These are phyloP conservation scores for Condylostylus longicornis DNA, from an alignment of 1,140 invertebrate genomes.

Conservation along the genomic window DNA sequence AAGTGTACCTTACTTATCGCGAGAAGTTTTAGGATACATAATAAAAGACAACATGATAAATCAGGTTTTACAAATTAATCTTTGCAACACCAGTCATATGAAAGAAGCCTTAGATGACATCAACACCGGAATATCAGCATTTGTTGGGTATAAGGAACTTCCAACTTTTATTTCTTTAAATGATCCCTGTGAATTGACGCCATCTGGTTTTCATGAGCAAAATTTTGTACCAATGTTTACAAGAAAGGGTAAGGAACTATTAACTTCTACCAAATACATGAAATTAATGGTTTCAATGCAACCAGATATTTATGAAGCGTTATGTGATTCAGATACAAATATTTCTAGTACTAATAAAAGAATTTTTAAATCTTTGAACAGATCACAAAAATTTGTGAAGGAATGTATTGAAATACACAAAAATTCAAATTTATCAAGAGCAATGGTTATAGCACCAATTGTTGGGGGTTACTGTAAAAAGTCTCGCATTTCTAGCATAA, in stretches of 20 bases:
- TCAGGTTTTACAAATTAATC: slow-evolving; percentile 40
- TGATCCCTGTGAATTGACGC: slow-evolving; percentile 45
- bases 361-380: slow-evolving; percentile 46
- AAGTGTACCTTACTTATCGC: slow-evolving; percentile 46
- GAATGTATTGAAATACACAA: slow-evolving; percentile 42
- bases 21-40: slow-evolving; percentile 45
- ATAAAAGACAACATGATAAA: slow-evolving; percentile 31
- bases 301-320: slow-evolving; percentile 61
- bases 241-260: slow-evolving; percentile 48
- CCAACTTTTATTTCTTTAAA: slow-evolving; percentile 45
- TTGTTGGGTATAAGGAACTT: slow-evolving; percentile 44
- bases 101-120: slow-evolving; percentile 36
- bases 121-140: slow-evolving; percentile 36
- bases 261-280: slow-evolving; percentile 46
- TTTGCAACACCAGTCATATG: slow-evolving; percentile 40
- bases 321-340: slow-evolving; percentile 70
- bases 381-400: slow-evolving; percentile 41
- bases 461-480: slow-evolving; percentile 53
- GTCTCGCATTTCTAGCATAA: slow-evolving; percentile 43
- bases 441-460: slow-evolving; percentile 47
- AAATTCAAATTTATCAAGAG: slow-evolving; percentile 25
- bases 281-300: slow-evolving; percentile 55
- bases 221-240: slow-evolving; percentile 53
- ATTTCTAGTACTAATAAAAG: slow-evolving; percentile 49
- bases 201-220: slow-evolving; percentile 49